A percentile compares a stretch with the other conserved stretches of the same genome.
phyloP scores from a whole-genome alignment of 2,113 vertebrate species.

The Orientallactaga bullata region DNA sequence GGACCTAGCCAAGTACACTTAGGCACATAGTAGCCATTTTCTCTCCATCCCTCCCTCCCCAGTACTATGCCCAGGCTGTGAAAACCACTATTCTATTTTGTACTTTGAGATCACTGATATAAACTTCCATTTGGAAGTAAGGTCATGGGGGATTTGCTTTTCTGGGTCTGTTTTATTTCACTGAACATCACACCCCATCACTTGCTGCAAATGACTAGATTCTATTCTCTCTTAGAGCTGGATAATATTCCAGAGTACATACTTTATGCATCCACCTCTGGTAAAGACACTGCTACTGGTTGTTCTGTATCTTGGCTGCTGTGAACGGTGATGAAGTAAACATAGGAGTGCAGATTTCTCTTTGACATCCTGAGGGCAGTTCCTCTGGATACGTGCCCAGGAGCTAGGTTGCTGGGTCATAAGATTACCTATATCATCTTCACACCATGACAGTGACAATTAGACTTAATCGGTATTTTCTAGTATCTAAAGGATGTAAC shows the following conservation, averaged over 20 bases:
- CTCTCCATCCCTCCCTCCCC: not conserved
- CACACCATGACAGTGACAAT: no score
- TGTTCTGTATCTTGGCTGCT: not conserved
- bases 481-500: not conserved
- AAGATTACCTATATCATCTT: no score
- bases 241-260: not conserved
- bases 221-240: not conserved
- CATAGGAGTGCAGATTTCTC: not conserved
- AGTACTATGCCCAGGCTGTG: no score
- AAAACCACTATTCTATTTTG: not conserved
- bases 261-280: not conserved
- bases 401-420: not conserved
- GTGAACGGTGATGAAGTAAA: not conserved
- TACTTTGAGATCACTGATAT: not conserved
- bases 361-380: not conserved
- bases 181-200: no score
- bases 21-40: no score
- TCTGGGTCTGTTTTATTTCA: not conserved
- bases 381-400: not conserved
- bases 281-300: no score
- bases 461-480: not conserved
- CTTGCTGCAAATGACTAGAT: not conserved
- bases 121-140: not conserved
- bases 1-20: rapidly evolving
- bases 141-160: not conserved